Conservation (phyloP, 1,140 invertebrate species). For the Phthorimaea operculella region DNA sequence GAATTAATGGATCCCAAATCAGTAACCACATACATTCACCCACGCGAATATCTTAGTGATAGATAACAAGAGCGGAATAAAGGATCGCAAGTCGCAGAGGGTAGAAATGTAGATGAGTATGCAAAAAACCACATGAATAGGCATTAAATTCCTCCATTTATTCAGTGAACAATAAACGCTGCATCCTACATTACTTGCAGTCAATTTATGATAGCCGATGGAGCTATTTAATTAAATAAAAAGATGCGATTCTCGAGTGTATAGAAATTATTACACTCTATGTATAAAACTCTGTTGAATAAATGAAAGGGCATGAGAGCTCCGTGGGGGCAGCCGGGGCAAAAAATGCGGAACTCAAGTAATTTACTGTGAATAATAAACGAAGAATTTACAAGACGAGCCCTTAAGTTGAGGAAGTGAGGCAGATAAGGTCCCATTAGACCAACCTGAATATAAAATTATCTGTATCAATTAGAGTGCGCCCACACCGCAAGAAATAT, state of each 20-base stretch:
- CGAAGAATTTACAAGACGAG: constrained; percentile 37
- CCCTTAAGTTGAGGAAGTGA: constrained; percentile 25
- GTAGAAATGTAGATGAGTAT: constrained; percentile 8
- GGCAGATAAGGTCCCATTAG: constrained; percentile 23
- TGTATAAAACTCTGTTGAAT: constrained; percentile 38
- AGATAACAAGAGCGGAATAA: constrained; percentile 19
- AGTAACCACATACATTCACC: constrained; percentile 36
- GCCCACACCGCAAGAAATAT: background rate
- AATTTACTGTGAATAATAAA: constrained; percentile 61
- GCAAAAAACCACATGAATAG: background rate
- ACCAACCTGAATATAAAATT: constrained; percentile 26
- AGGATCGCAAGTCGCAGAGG: constrained; percentile 10
- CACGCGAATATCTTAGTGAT: constrained; percentile 27
- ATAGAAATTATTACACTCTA: constrained; percentile 28
- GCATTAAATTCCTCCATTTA: background rate
- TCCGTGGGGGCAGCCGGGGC: constrained; percentile 22
- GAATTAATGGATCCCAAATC: constrained; percentile 43
- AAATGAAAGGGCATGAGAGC: constrained; percentile 44
- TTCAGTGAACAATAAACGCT: background rate
- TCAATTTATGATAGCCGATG: background rate
- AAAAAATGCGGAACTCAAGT: constrained; percentile 45
- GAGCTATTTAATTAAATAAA: background rate
- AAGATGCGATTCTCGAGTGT: background rate
- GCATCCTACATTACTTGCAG: background rate
- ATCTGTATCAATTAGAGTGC: constrained; percentile 25